phyloP scores from a whole-genome alignment of 2,113 vertebrate genomes.

The Cochlearius cochlearius region DNA sequence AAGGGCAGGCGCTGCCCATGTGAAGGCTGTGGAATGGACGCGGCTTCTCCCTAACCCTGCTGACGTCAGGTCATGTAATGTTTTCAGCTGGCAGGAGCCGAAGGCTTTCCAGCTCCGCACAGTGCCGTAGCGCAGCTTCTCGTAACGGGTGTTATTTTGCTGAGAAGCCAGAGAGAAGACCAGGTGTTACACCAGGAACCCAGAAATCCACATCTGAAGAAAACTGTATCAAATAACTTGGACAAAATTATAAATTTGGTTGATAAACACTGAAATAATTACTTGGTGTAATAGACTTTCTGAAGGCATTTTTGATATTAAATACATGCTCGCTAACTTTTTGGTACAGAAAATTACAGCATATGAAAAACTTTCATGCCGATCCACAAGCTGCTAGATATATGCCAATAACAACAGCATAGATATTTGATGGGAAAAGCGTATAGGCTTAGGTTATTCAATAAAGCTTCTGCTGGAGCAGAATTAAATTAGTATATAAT shows the following conservation, averaged over 20 bases:
- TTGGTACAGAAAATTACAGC: background rate
- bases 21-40: background rate
- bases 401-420: background rate
- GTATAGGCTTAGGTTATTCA: background rate
- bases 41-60: background rate
- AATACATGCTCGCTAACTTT: background rate
- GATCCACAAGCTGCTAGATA: background rate
- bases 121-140: background rate
- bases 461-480: background rate
- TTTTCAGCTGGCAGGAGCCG: background rate
- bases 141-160: background rate
- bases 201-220: background rate
- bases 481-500: background rate
- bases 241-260: background rate
- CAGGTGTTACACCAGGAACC: background rate
- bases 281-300: background rate
- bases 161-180: background rate
- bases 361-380: background rate
- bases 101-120: background rate
- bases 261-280: background rate
- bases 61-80: background rate
- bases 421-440: background rate
- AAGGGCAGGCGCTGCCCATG: background rate
- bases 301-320: background rate
- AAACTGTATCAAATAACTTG: background rate